These are phyloP conservation scores for Eulithis testata DNA, from an alignment of 2,888 invertebrate species.

Conservation along the genomic window DNA sequence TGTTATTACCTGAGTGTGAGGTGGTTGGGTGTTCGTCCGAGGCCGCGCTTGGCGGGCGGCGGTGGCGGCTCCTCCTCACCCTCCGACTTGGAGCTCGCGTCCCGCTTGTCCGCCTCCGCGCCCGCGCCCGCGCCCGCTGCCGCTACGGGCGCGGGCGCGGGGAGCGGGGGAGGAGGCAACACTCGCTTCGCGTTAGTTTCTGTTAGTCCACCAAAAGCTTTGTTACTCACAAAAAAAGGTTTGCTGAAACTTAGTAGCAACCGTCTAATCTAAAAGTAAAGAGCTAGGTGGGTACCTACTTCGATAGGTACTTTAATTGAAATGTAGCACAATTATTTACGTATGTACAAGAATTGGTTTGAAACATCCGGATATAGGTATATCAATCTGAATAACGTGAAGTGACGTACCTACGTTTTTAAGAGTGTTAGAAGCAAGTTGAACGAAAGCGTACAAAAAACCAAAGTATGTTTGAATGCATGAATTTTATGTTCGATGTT, in stretches of 20 bases:
- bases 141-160: conserved; percentile 59
- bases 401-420: too few relatives aligned
- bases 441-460: not conserved
- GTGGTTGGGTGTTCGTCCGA: conserved; percentile 97
- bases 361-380: too few relatives aligned
- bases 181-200: conserved; percentile 55
- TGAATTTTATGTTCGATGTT: not conserved
- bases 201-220: conserved; percentile 47
- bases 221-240: conserved; percentile 25
- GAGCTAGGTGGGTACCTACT: too few relatives aligned
- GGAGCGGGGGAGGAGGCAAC: conserved; percentile 62
- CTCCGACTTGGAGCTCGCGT: conserved; percentile 93
- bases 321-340: too few relatives aligned
- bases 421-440: not conserved
- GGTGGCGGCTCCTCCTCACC: conserved; percentile 92
- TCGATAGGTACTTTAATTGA: too few relatives aligned
- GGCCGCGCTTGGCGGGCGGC: conserved; percentile 86
- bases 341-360: too few relatives aligned
- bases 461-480: not conserved
- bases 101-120: conserved; percentile 77
- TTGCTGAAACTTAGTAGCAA: too few relatives aligned
- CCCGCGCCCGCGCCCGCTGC: conserved; percentile 61
- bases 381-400: too few relatives aligned
- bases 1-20: conserved; percentile 89
- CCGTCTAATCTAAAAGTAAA: too few relatives aligned